phyloP scores from a whole-genome alignment of 2,888 invertebrate species.

The Pycnomerus fuliginosus region DNA sequence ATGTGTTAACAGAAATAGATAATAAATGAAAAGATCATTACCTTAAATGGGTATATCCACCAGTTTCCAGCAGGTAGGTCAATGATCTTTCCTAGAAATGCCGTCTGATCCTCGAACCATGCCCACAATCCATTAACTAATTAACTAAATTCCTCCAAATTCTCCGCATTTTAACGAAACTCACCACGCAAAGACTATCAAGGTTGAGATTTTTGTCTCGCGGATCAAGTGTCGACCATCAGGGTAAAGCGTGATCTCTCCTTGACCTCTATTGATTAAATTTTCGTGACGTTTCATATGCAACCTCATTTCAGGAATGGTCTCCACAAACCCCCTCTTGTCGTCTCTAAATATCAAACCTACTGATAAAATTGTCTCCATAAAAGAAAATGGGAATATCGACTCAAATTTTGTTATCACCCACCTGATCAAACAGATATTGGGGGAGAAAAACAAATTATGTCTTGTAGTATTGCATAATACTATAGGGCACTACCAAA shows the following conservation, averaged over 20 bases:
- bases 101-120: too few species aligned
- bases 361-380: conserved; percentile 61
- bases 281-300: conserved; percentile 1
- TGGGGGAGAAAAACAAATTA: conserved; percentile 61
- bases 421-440: conserved; percentile 66
- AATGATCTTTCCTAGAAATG: too few species aligned
- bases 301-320: conserved; percentile 2
- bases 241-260: conserved; percentile 1
- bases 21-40: too few species aligned
- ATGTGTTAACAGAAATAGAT: too few species aligned
- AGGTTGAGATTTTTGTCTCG: too few species aligned
- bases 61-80: too few species aligned
- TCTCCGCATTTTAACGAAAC: too few species aligned
- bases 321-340: conserved; percentile 32
- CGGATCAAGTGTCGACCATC: too few species aligned
- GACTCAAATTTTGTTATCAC: conserved; percentile 73
- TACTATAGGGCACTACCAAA: conserved; percentile 70
- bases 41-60: too few species aligned
- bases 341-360: conserved; percentile 63
- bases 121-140: too few species aligned
- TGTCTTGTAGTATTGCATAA: conserved; percentile 70
- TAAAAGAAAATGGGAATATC: conserved; percentile 69
- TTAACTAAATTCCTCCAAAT: too few species aligned
- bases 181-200: too few species aligned
- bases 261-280: conserved; percentile 22